Base-by-base conservation (phyloP, 1,140 invertebrate species). In the Trichonephila clavata region DNA sequence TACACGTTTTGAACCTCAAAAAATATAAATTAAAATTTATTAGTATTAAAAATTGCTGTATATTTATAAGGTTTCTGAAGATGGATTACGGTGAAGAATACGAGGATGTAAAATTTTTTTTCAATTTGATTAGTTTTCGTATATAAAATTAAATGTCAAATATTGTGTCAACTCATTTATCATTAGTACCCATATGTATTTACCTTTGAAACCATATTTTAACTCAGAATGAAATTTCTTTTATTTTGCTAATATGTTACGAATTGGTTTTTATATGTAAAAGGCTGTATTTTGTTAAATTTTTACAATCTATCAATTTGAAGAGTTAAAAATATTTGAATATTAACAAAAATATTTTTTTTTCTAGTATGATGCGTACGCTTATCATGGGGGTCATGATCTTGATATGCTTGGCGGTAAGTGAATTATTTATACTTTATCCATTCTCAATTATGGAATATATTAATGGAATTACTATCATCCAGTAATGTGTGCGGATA, bases 281-380 rank as follows among this genome's bases (percentile, higher is more conserved):
- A 8, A 77, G 6, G 32, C 14, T 24, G 10, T 77, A 14, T 3
- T 77, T 7, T 18, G 5, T 61, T 61, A 61, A 1, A 6, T 27
- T 43, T 83, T 83, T n/a, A 16, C 32, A 57, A 43, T 8, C 8
- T 20, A 39, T 18, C 60, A 5, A 43, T 21, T 10, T 8, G 50
- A 83, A 83, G 5, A 57, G 0, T 21, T 43, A 16, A n/a, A 27
- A 43, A 83, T 20, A 83, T 43, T 21, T 57, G 21, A 50, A n/a
- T 84, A 32, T 59, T 32, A 59, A 86, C 60, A 60, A 7, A 8
- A 61, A 80, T 80, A 24, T 59, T 80, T 60, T 39, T 65, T 63
- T 13, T 92, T 92, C 43, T 24, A 92, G 90, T 86, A 92, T 68
- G 90, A 92, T 84, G 20, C 77, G 1, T 92, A 92, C 68, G 59